These are phyloP conservation scores for Podarcis muralis DNA, from an alignment of 2,113 vertebrate species.

Conservation along the genomic window DNA sequence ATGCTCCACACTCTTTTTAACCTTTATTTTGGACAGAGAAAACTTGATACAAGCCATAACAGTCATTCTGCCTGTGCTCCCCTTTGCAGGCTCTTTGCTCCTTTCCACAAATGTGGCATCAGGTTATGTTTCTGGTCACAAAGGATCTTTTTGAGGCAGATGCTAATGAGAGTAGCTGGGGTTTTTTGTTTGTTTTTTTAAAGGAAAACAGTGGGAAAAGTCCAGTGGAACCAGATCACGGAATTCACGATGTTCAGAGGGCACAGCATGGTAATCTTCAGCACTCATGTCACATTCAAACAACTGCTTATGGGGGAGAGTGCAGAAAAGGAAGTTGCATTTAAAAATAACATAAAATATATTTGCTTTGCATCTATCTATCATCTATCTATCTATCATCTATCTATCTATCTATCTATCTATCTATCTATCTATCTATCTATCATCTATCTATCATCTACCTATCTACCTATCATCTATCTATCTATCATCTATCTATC, in stretches of 20 bases:
- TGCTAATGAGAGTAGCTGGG: background rate
- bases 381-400: too few relatives aligned
- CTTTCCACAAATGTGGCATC: background rate
- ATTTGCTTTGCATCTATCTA: background rate
- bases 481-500: too few relatives aligned
- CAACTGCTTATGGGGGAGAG: background rate
- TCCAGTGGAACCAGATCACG: background rate
- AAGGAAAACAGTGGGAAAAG: background rate
- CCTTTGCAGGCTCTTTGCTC: background rate
- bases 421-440: too few relatives aligned
- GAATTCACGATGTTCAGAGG: background rate
- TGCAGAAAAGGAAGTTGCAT: background rate
- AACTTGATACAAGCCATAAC: slow-evolving; percentile 34
- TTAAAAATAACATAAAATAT: background rate
- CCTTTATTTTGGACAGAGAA: slow-evolving; percentile 29
- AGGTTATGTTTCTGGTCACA: slow-evolving; percentile 29
- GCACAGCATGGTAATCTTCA: background rate
- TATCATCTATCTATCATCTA: too few relatives aligned
- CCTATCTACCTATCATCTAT: too few relatives aligned
- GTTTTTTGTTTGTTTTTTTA: background rate
- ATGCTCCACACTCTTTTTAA: slow-evolving; percentile 2
- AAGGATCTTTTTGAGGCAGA: background rate
- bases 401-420: too few relatives aligned
- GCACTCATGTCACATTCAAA: background rate
- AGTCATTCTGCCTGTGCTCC: slow-evolving; percentile 10